Base-by-base conservation (phyloP, 2,888 invertebrate species). In the Heteromurus nitidus region DNA sequence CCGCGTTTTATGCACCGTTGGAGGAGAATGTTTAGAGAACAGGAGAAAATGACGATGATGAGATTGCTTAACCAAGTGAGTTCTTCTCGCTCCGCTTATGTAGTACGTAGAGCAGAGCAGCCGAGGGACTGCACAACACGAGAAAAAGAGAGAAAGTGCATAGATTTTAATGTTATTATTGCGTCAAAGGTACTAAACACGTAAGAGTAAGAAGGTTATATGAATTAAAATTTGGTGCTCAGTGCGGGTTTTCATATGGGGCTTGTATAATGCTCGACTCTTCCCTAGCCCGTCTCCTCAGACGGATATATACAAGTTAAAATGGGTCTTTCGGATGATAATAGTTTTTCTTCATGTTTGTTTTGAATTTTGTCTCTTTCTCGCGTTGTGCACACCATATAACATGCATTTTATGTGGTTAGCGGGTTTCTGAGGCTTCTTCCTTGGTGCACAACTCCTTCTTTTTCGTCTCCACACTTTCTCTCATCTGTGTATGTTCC, bases 401-500 rank as follows among this genome's bases (percentile, higher is more conserved):
- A n/a, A 11, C 18, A 44, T 31, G 44, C 44, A 65, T 65, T 65
- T 65, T 65, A 16, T 65, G 47, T 42, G 64, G 73, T 62, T 47
- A 11, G 24, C 7, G 20, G 62, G 47, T 62, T 73, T 30, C 24
- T 60, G 62, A 28, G 64, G 73, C 3, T 68, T 62, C 50, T 65
- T 72, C 26, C 18, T 22, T 5, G 36, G 7, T 36, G 36, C 7
- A 36, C 5, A 36, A 36, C 26, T 13, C 44, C 22, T 20, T 22
- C 44, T 24, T 18, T 65, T 20, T 42, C 44, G 30, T n/a, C n/a
- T n/a, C n/a, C n/a, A n/a, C n/a, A n/a, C n/a, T n/a, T n/a, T n/a
- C n/a, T n/a, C n/a, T 65, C 44, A 44, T 65, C 22, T 65, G 22
- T 68, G 58, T 65, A 36, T 74, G 68, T 79, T 65, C 65, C 47